Base-by-base conservation (phyloP, 1,140 invertebrate genomes). In the Venustaconcha ellipsiformis region DNA sequence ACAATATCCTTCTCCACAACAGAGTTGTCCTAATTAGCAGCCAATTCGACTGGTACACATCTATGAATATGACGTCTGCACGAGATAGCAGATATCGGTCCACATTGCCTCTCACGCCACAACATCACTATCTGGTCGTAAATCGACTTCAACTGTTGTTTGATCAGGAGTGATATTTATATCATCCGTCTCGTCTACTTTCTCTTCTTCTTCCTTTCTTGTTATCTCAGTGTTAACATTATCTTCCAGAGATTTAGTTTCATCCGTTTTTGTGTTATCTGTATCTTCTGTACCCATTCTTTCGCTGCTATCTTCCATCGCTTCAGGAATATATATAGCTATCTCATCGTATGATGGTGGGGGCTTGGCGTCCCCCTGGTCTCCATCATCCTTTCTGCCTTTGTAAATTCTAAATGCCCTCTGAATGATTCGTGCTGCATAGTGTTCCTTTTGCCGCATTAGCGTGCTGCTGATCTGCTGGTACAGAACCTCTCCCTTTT, bases 401-500 rank as follows among this genome's bases (percentile, higher is more conserved):
- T 80, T 78, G 72, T 83, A 90, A 37, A 86, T 84, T 59, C 86
- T 77, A 96, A 96, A 99, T 67, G 96, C 96, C 85, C 95, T 95
- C 90, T 99, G 97, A 83, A 99, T 98, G 26, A 98, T 93, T 74
- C 95, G 92, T 74, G 97, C 97, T 90, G 96, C 97, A 90, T 97
- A 98, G 87, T 98, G 96, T 89, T 99, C 97, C 57, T 97, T 93
- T 91, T 99, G 97, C 67, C 97, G 92, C 95, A 95, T 97, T 57
- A 98, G 91, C 18, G 96, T 98, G 20, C 96, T 96, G 78, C 95
- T 97, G 62, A 98, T 95, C 18, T 95, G 95, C 88, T 97, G 95
- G 90, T 98, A 98, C 76, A 95, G 95, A 37, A 93, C 93, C 84
- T 96, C 94, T 83, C 95, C 96, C 76, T 95, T 96, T 48, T 93